These are phyloP conservation scores for Drosophila pallidifrons DNA, from an alignment of 1,140 invertebrate genomes.

Conservation along the genomic window DNA sequence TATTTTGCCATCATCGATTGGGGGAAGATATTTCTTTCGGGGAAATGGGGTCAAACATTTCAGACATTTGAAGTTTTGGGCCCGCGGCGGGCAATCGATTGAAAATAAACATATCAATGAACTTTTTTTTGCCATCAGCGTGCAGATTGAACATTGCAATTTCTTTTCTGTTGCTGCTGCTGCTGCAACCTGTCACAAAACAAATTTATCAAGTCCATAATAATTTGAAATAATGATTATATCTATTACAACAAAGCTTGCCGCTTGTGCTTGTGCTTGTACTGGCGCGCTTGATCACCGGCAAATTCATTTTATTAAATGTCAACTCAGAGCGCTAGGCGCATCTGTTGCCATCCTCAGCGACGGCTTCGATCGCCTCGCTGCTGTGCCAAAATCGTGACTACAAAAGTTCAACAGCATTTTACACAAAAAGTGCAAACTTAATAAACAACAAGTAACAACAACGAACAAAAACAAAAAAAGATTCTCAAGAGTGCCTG, in stretches of 20 bases:
- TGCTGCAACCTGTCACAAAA: conserved; percentile 75
- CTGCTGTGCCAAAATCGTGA: conserved; percentile 63
- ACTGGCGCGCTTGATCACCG: conserved; percentile 18
- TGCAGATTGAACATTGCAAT: conserved; percentile 14
- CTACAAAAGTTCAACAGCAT: conserved; percentile 81
- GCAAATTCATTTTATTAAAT: conserved; percentile 80
- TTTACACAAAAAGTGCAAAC: conserved; percentile 79
- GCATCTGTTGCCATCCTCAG: conserved; percentile 52
- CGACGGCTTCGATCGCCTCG: conserved; percentile 5
- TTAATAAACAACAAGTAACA: conserved; percentile 54
- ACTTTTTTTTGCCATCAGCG: conserved; percentile 48
- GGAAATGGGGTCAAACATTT: conserved; percentile 55
- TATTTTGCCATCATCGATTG: conserved; percentile 29
- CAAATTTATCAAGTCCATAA: conserved; percentile 77
- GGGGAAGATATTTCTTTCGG: not conserved
- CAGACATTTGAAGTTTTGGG: conserved; percentile 44
- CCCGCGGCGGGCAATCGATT: conserved; percentile 21
- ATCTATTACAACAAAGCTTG: conserved; percentile 64
- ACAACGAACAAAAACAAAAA: conserved; percentile 39
- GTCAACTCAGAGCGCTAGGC: conserved; percentile 63
- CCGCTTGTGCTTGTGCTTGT: conserved; percentile 38
- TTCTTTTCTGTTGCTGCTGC: conserved; percentile 6
- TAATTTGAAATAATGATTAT: conserved; percentile 76
- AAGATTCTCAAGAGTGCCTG: conserved; percentile 57
- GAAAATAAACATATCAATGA: conserved; percentile 68